Base-by-base conservation (phyloP, 1,140 invertebrate genomes). In the Telenomus remus region DNA sequence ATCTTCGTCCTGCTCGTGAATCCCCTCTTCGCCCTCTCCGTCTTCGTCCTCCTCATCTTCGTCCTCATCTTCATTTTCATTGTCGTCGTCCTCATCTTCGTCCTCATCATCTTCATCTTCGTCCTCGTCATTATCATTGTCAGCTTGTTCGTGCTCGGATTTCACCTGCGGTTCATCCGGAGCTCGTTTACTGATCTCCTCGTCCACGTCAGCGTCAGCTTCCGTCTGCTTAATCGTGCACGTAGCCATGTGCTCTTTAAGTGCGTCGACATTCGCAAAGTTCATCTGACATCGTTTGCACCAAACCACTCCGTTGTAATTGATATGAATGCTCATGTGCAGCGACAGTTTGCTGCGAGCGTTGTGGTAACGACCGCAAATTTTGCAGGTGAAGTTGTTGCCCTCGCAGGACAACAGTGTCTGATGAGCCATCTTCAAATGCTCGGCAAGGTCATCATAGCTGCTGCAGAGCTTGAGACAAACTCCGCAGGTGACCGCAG, bases 311-410 rank as follows among this genome's bases (percentile, higher is more conserved):
- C 81, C 80, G 59, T 86, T 86, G 44, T 87, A 88, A 39, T 89
- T 89, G 19, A 90, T 89, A 75, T 92, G 91, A 37, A 91, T 91
- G 13, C 87, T 88, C 87, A 89, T 90, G 61, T 92, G 91, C 8
- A 90, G 73, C 10, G 89, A 80, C 1, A 92, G 70, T 79, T 92
- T 91, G 12, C 88, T 89, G n/a, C 89, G 86, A 0, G 90, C 90
- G 68, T 91, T 91, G 66, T 91, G 91, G 76, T 91, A 91, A 4
- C 90, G 80, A 5, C 90, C 91, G 68, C 91, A 92, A 15, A 90
- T 89, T 56, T 89, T 88, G 77, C 91, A 92, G 0, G 90, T 91
- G 49, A 91, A 91, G 75, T 91, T 91, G 35, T 90, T 91, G 0
- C 89, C 90, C 19, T 90, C 90, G 7, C 89, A 89, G 0, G 89